phyloP scores from a whole-genome alignment of 2,113 vertebrate genomes.

The Pimephales promelas region DNA sequence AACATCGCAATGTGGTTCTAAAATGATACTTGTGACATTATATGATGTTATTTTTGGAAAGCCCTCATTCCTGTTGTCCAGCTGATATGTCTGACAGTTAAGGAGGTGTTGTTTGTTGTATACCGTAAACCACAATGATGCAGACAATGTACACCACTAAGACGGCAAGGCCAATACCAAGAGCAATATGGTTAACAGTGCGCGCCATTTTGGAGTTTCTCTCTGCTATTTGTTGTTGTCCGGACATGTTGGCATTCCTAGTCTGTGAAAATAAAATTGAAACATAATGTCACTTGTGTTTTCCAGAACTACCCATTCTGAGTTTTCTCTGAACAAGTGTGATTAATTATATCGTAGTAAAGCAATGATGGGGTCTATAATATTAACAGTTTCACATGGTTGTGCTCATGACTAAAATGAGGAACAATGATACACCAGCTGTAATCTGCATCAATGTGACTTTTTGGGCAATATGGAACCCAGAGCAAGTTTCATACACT shows the following conservation, averaged over 20 bases:
- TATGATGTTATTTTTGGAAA: neutral
- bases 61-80: neutral
- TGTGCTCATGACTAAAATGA: neutral
- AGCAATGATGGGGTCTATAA: too few species aligned
- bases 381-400: neutral
- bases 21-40: neutral
- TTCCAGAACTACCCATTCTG: too few species aligned
- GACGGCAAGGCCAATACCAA: constrained; percentile 52
- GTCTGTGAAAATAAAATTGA: constrained; percentile 47
- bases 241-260: constrained; percentile 48
- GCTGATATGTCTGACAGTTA: neutral
- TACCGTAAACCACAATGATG: neutral
- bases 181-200: constrained; percentile 46
- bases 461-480: neutral
- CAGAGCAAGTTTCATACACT: neutral
- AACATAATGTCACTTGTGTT: neutral
- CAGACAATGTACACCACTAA: constrained; percentile 26
- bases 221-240: constrained; percentile 25
- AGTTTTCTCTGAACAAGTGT: neutral
- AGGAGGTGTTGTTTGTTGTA: neutral
- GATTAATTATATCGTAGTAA: neutral
- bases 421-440: neutral
- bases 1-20: neutral
- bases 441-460: too few species aligned
- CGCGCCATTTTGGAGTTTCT: constrained; percentile 45